These are phyloP conservation scores for Xyliphius kryptos DNA, from an alignment of 2,113 vertebrate genomes.

Conservation along the genomic window DNA sequence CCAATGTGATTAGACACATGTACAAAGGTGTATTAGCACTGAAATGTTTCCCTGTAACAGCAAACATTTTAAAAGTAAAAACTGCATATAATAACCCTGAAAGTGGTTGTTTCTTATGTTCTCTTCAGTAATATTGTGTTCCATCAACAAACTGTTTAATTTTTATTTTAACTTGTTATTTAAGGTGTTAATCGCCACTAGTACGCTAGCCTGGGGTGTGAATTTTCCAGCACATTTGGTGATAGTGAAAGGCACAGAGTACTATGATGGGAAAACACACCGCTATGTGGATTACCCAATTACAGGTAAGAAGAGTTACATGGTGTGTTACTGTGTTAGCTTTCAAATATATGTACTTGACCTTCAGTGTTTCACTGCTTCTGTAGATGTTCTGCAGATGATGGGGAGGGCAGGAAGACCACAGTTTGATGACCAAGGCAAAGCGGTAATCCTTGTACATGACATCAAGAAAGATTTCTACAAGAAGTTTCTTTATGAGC, in stretches of 20 bases:
- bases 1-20: too few relatives aligned
- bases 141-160: too few relatives aligned
- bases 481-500: constrained; percentile 98
- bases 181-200: constrained; percentile 92
- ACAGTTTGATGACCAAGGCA: constrained; percentile 97
- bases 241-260: constrained; percentile 96
- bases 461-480: constrained; percentile 99
- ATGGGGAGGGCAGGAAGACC: constrained; percentile 96
- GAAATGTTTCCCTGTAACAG: background rate
- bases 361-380: too few relatives aligned
- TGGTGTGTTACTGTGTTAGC: too few relatives aligned
- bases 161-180: background rate
- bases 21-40: too few relatives aligned
- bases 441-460: constrained; percentile 96
- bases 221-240: constrained; percentile 98
- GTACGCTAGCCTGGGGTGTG: constrained; percentile 96
- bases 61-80: too few relatives aligned
- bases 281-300: constrained; percentile 97
- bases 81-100: too few relatives aligned
- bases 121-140: too few relatives aligned
- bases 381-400: constrained; percentile 99
- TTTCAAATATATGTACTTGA: too few relatives aligned
- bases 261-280: constrained; percentile 91
- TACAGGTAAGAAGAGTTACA: constrained; percentile 83
- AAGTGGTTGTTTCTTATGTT: background rate